A percentile compares a stretch with the other conserved stretches of the same genome.
phyloP scores from a whole-genome alignment of 2,888 invertebrate species.

The Drosophila borborema region DNA sequence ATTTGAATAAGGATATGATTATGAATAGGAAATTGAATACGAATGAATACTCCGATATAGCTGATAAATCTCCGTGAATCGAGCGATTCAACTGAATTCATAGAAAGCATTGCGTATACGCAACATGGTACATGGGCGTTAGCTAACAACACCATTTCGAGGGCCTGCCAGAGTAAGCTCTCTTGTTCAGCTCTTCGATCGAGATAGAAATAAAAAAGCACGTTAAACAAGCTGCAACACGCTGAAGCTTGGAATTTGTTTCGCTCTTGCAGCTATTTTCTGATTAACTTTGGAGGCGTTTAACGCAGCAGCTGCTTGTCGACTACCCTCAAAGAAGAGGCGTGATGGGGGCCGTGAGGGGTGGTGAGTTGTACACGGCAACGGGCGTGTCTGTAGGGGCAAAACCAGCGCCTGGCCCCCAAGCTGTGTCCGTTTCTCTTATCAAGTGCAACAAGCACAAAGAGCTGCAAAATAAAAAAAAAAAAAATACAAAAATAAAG shows the following conservation, averaged over 20 bases:
- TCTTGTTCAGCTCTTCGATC: neutral
- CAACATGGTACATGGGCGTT: slow-evolving; percentile 4
- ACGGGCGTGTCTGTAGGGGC: neutral
- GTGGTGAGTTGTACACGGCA: no score
- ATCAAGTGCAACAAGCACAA: slow-evolving; percentile 43
- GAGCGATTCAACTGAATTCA: neutral
- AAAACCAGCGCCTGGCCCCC: slow-evolving; percentile 3
- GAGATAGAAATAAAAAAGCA: slow-evolving; percentile 1
- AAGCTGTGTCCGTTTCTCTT: slow-evolving; percentile 26
- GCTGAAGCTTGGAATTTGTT: slow-evolving; percentile 36
- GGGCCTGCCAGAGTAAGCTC: neutral
- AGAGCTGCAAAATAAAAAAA: slow-evolving; percentile 18
- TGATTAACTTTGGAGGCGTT: slow-evolving; percentile 19
- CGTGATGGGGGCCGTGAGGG: neutral
- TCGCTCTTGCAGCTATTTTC: slow-evolving; percentile 16
- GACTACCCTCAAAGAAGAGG: slow-evolving; percentile 2
- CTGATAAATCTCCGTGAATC: neutral
- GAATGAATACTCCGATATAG: neutral
- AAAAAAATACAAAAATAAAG: slow-evolving; percentile 13
- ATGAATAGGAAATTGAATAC: neutral
- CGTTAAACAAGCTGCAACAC: slow-evolving; percentile 40
- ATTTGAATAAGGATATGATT: neutral
- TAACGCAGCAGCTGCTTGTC: slow-evolving; percentile 19
- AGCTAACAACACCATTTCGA: neutral
- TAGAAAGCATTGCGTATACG: slow-evolving; percentile 30